Base-by-base conservation (phyloP, 2,113 vertebrate genomes). In the Paramisgurnus dabryanus region DNA sequence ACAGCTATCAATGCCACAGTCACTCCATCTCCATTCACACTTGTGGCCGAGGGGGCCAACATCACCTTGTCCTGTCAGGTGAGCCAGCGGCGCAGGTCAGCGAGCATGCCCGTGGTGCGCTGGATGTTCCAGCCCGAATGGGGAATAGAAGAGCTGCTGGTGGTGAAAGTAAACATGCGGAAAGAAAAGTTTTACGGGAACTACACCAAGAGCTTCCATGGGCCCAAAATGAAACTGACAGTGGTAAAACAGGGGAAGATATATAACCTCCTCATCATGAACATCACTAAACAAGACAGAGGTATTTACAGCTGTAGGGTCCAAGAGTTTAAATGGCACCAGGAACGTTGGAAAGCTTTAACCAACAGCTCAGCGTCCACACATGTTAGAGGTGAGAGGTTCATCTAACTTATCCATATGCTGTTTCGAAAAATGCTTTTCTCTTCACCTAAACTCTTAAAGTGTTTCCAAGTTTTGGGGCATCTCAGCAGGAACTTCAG, bases 251-350 rank as follows among this genome's bases (percentile, higher is more conserved):
- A 90, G 0, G 95, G 94, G 53, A 88, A 87, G 61, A 88, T 94
- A 47, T 98, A 95, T 71, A 88, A 92, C 55, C 93, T 99, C 74
- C 89, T 94, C 1, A 91, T 98, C 80, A 43, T 96, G 82, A 94
- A 93, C 5, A 91, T 98, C 43, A 93, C 87, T 0, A 86, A 89
- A 34, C 84, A 85, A 0, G 97, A 99, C 83, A 89, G 94, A 79
- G 97, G 97, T 4, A 91, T 91, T 49, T 99, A 99, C 79, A 91
- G 94, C 85, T 99, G 97, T 86, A 94, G 93, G 86, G 96, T 96
- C 18, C 97, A 98, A 85, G 97, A 98, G 89, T 97, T 99, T 76
- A 95, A 93, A 77, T 95, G 92, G 82, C 92, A 95, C 67, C 93
- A 90, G 86, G 94, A 94, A 76, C 95, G 94, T 50, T 99, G 97